These are phyloP conservation scores for Schizopygopsis pylzovi DNA, from an alignment of 2,797 vertebrate species.

Conservation along the genomic window DNA sequence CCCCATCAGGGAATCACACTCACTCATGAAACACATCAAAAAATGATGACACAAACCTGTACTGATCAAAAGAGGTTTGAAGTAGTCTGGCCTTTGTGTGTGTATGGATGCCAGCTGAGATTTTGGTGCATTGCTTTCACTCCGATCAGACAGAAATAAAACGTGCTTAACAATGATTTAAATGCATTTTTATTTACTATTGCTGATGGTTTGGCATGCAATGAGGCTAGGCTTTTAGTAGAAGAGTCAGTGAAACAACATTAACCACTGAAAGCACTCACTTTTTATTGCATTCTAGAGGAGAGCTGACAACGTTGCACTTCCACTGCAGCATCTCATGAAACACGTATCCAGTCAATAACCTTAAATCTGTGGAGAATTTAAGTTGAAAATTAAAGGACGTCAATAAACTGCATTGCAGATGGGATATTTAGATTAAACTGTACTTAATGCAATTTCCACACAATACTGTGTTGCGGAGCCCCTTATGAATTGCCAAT, in stretches of 20 bases:
- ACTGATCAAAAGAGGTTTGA: slow-evolving; percentile 64
- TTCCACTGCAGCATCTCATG: slow-evolving; percentile 62
- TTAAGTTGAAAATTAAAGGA: slow-evolving; percentile 70
- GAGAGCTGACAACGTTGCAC: slow-evolving; percentile 49
- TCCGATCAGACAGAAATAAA: slow-evolving; percentile 20
- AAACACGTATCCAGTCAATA: slow-evolving; percentile 70
- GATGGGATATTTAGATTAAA: slow-evolving; percentile 78
- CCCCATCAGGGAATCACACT: slow-evolving; percentile 60
- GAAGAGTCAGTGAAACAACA: slow-evolving; percentile 2
- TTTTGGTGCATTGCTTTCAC: slow-evolving; percentile 23
- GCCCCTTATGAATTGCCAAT: slow-evolving; percentile 83
- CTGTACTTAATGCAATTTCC: slow-evolving; percentile 75
- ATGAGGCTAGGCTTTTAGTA: not conserved
- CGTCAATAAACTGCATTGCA: slow-evolving; percentile 72
- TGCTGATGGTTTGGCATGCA: slow-evolving; percentile 2
- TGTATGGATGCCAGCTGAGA: slow-evolving; percentile 54
- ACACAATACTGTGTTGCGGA: slow-evolving; percentile 69
- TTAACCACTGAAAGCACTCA: slow-evolving; percentile 15
- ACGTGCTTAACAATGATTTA: slow-evolving; percentile 21
- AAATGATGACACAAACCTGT: slow-evolving; percentile 61
- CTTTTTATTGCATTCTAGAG: slow-evolving; percentile 49
- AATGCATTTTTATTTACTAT: slow-evolving; percentile 33
- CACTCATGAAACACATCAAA: slow-evolving; percentile 59
- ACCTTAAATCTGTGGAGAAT: slow-evolving; percentile 69
- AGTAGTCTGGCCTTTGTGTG: slow-evolving; percentile 58